Conservation (phyloP, 1,140 invertebrate genomes). For the Eumeta japonica region DNA sequence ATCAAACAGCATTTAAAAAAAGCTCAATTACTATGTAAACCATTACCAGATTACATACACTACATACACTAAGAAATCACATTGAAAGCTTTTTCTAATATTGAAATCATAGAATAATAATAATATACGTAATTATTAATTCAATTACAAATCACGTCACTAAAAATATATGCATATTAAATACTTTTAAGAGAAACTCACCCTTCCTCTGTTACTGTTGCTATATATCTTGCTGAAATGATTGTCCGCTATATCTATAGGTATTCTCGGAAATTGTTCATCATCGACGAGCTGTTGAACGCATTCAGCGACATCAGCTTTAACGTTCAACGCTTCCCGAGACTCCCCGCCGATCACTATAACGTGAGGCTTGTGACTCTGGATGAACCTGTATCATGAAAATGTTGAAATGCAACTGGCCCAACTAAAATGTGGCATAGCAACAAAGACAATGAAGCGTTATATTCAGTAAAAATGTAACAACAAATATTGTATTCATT, state of each 20-base stretch:
- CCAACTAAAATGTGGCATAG: conserved; percentile 42
- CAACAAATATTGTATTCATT: no score
- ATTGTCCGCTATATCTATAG: conserved; percentile 91
- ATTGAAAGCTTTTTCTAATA: no score
- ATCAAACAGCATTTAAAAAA: no score
- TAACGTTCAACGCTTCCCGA: conserved; percentile 80
- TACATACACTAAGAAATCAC: no score
- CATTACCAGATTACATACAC: no score
- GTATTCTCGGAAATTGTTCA: conserved; percentile 85
- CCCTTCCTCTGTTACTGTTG: conserved; percentile 83
- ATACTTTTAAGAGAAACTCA: conserved; percentile 45
- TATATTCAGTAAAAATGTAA: no score
- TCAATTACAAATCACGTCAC: no score
- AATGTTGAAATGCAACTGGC: conserved; percentile 78
- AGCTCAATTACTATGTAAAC: no score
- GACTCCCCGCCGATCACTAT: conserved; percentile 90
- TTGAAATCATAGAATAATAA: no score
- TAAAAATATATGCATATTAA: no score
- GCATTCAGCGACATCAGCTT: conserved; percentile 80
- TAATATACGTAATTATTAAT: no score
- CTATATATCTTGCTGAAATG: conserved; percentile 88
- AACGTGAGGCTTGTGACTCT: conserved; percentile 90
- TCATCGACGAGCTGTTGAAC: conserved; percentile 75
- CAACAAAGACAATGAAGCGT: no score
- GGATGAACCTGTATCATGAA: conserved; percentile 81